A percentile compares a stretch with the other conserved stretches of the same genome.
Evolutionary conservation across 2,888 invertebrate species (phyloP).

Genomic region (Drosophila anceps): DNA sequence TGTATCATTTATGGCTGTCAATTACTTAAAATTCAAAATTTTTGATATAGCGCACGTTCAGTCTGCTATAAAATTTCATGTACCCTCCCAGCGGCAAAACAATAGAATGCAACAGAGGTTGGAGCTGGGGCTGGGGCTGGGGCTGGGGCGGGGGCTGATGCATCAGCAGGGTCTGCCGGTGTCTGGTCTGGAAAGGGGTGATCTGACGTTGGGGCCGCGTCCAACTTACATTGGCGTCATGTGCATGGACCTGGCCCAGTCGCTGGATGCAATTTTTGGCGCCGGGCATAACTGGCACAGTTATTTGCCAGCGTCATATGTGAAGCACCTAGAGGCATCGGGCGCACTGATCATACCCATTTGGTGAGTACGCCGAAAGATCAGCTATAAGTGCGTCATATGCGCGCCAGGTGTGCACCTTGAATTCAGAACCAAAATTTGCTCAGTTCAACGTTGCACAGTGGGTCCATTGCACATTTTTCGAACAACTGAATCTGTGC

Average conservation of each 20-base stretch:
- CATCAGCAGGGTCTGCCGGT: background rate
- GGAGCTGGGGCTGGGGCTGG: no score
- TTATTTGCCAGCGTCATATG: conserved; percentile 93
- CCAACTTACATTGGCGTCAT: conserved; percentile 90
- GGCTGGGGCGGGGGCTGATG: no score
- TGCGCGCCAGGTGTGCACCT: no score
- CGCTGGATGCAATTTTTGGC: conserved; percentile 86
- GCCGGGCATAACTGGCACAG: conserved; percentile 86
- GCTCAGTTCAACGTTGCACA: background rate
- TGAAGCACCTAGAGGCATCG: conserved; percentile 93
- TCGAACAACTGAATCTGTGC: background rate
- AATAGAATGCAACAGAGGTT: background rate
- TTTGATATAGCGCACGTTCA: background rate
- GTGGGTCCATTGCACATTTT: background rate
- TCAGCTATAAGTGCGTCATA: background rate
- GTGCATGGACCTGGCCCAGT: conserved; percentile 88
- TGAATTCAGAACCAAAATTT: no score
- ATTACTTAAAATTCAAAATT: background rate
- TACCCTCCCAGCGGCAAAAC: background rate
- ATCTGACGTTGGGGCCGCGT: background rate
- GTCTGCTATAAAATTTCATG: background rate
- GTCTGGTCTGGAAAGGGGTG: background rate
- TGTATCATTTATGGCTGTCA: conserved; percentile 5
- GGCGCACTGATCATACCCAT: conserved; percentile 94
- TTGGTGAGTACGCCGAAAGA: conserved; percentile 87